Conservation (phyloP, 2,113 vertebrate species). For the Rutilus rutilus region DNA sequence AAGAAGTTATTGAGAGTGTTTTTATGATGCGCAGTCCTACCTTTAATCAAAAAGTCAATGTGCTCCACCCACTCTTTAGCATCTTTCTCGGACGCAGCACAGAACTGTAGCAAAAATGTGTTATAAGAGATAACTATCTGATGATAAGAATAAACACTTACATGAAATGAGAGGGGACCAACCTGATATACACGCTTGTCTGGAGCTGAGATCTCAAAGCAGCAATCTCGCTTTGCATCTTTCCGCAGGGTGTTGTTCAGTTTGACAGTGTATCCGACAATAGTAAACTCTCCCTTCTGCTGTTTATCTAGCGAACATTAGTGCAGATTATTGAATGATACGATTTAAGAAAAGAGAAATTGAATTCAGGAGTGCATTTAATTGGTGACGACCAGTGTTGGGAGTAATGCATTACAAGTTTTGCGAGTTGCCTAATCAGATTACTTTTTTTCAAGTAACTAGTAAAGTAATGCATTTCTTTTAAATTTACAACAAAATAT, state of each 20-base stretch:
- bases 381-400: no score
- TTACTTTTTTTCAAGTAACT: no score
- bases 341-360: neutral
- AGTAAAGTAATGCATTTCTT: no score
- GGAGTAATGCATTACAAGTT: no score
- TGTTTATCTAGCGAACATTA: conserved; percentile 87
- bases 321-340: neutral
- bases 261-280: conserved; percentile 90
- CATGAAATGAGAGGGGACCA: conserved; percentile 29
- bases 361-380: neutral
- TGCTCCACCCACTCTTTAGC: conserved; percentile 95
- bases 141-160: neutral
- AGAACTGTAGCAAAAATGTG: conserved; percentile 74
- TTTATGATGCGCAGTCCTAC: conserved; percentile 69
- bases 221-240: conserved; percentile 95
- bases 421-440: no score
- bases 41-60: conserved; percentile 89
- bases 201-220: conserved; percentile 94
- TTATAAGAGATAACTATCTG: neutral
- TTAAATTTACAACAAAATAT: no score
- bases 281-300: conserved; percentile 95
- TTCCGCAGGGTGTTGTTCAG: conserved; percentile 90
- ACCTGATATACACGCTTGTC: conserved; percentile 98
- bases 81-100: conserved; percentile 88
- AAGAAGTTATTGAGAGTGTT: neutral